These are phyloP conservation scores for Tetropium fuscum DNA, from an alignment of 2,888 invertebrate genomes.

Conservation along the genomic window DNA sequence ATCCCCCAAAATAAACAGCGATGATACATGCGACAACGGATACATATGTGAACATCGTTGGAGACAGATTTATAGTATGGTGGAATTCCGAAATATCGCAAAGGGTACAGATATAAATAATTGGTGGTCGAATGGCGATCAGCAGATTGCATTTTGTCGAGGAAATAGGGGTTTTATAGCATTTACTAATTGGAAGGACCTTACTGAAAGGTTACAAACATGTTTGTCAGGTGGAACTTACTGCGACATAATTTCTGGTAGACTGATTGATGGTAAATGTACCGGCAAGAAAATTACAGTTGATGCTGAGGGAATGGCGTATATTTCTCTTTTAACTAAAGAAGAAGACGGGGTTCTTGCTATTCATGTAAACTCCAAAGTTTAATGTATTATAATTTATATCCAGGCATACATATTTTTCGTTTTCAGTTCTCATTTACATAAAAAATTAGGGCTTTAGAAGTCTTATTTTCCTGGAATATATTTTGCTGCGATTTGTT, in stretches of 20 bases:
- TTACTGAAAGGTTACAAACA: slow-evolving; percentile 73
- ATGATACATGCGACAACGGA: slow-evolving; percentile 76
- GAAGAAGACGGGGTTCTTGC: slow-evolving; percentile 77
- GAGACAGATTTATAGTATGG: slow-evolving; percentile 85
- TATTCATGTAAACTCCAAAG: slow-evolving; percentile 68
- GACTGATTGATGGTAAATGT: slow-evolving; percentile 68
- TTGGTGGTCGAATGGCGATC: slow-evolving; percentile 86
- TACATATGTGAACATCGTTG: slow-evolving; percentile 91
- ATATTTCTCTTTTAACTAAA: slow-evolving; percentile 68
- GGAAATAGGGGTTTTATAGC: slow-evolving; percentile 78
- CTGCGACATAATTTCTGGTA: slow-evolving; percentile 89
- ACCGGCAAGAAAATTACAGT: slow-evolving; percentile 76
- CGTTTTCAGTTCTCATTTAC: too few relatives aligned
- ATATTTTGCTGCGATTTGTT: too few relatives aligned
- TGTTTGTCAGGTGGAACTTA: slow-evolving; percentile 81
- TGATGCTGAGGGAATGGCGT: slow-evolving; percentile 69
- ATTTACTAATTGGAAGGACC: slow-evolving; percentile 75
- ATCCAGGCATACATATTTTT: too few relatives aligned
- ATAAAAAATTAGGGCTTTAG: too few relatives aligned
- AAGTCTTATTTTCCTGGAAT: too few relatives aligned
- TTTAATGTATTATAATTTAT: too few relatives aligned
- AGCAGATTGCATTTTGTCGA: slow-evolving; percentile 87
- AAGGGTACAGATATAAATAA: slow-evolving; percentile 68
- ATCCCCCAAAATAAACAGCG: slow-evolving; percentile 74
- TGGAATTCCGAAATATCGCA: slow-evolving; percentile 78